These are phyloP conservation scores for Serripes groenlandicus DNA, from an alignment of 2,888 invertebrate species.

Conservation along the genomic window DNA sequence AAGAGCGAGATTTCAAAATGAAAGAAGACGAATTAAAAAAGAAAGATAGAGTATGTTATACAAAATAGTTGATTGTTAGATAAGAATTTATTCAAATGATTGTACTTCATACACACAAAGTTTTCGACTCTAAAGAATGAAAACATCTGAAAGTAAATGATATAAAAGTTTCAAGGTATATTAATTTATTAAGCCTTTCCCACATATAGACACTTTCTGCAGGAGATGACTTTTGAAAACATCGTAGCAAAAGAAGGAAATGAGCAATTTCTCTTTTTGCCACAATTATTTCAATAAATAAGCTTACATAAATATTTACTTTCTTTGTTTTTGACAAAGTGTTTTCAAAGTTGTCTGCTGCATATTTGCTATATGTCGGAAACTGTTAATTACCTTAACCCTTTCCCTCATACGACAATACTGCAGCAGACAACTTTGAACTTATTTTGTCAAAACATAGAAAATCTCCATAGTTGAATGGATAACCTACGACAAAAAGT, in stretches of 20 bases:
- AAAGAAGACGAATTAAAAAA: slow-evolving; percentile 92
- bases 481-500: too few relatives aligned
- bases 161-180: too few relatives aligned
- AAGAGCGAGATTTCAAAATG: slow-evolving; percentile 90
- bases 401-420: too few relatives aligned
- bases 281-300: not conserved
- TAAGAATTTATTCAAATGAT: not conserved
- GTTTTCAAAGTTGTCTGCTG: too few relatives aligned
- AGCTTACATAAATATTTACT: not conserved
- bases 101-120: not conserved
- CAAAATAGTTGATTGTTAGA: not conserved
- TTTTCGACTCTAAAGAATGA: too few relatives aligned
- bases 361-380: too few relatives aligned
- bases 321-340: too few relatives aligned
- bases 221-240: not conserved
- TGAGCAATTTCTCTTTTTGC: slow-evolving; percentile 1
- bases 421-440: too few relatives aligned
- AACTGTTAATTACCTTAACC: too few relatives aligned
- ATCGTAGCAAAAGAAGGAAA: not conserved
- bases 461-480: too few relatives aligned
- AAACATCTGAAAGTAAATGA: too few relatives aligned
- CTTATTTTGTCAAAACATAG: too few relatives aligned
- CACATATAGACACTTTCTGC: not conserved
- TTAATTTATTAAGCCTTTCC: not conserved
- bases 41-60: slow-evolving; percentile 90